Evolutionary conservation across 1,140 invertebrate species (phyloP).

Genomic region (Ericerus pela): DNA sequence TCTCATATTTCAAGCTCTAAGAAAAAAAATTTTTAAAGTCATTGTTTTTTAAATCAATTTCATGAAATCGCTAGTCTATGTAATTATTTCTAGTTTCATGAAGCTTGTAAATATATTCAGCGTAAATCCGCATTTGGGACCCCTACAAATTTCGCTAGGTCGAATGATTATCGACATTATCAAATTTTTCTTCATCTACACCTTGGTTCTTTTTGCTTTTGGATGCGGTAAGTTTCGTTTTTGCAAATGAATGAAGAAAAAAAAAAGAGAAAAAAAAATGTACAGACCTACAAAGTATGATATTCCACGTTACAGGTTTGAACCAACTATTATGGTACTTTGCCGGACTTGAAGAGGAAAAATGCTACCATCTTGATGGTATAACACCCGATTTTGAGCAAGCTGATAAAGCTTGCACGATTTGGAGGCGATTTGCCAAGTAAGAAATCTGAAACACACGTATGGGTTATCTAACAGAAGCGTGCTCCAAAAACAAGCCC

Average conservation of each 20-base stretch:
- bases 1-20: too few species aligned
- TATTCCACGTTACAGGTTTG: constrained; percentile 52
- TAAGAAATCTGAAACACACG: too few species aligned
- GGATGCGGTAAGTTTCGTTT: constrained; percentile 62
- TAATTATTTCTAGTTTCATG: constrained; percentile 49
- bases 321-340: constrained; percentile 94
- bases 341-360: constrained; percentile 69
- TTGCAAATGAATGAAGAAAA: too few species aligned
- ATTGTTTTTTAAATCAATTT: too few species aligned
- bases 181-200: constrained; percentile 87
- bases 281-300: too few species aligned
- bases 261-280: too few species aligned
- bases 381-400: constrained; percentile 57
- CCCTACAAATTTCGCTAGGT: constrained; percentile 72
- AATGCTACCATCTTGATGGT: constrained; percentile 57
- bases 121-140: constrained; percentile 84
- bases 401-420: constrained; percentile 63
- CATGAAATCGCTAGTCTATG: too few species aligned
- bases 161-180: constrained; percentile 87
- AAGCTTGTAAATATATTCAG: constrained; percentile 93
- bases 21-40: too few species aligned
- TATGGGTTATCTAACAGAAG: too few species aligned
- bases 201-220: constrained; percentile 75
- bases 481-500: too few species aligned
- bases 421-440: constrained; percentile 73